Base-by-base conservation (phyloP, 1,140 invertebrate species). In the Luehdorfia chinensis region DNA sequence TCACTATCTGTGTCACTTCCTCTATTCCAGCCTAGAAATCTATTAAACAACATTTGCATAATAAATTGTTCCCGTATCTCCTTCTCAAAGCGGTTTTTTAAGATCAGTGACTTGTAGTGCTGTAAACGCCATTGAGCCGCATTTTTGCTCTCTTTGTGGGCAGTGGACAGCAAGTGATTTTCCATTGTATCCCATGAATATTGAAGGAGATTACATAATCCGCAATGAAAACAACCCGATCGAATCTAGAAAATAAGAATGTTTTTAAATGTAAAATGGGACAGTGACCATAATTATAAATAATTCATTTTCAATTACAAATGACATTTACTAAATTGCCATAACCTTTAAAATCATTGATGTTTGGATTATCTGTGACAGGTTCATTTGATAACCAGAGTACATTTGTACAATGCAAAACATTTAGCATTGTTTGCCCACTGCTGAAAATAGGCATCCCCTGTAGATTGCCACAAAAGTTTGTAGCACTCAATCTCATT, bases 221-320 rank as follows among this genome's bases (percentile, higher is more conserved):
- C 62, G 31, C 62, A 65, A 21, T 65, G 62, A 33, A 25, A 52
- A 1, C 37, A 14, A 1, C 28, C 25, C 4, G 23, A 9, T 2
- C 23, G 25, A 18, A 41, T 11, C 51, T 62, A 61, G 1, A 15
- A n/a, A 23, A 28, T 28, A 9, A 28, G n/a, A 2, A 28, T 28
- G n/a, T 6, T 28, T 2, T n/a, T 28, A 9, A 4, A 4, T 4
- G 19, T 21, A 21, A 21, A 32, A 9, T 9, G n/a, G 23, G 31
- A 28, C 9, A 9, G 9, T 36, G 5, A 7, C n/a, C 12, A 12
- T 30, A n/a, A 7, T 21, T 8, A 13, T 44, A 45, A 1, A 14
- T 14, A 8, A 5, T 9, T n/a, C 5, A 5, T 16, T 16, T 19
- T 1, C 1, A 18, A 21, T 7, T 21, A 7, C 3, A 21, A 21